Conservation (phyloP, 2,888 invertebrate genomes). For the Monochamus alternatus region DNA sequence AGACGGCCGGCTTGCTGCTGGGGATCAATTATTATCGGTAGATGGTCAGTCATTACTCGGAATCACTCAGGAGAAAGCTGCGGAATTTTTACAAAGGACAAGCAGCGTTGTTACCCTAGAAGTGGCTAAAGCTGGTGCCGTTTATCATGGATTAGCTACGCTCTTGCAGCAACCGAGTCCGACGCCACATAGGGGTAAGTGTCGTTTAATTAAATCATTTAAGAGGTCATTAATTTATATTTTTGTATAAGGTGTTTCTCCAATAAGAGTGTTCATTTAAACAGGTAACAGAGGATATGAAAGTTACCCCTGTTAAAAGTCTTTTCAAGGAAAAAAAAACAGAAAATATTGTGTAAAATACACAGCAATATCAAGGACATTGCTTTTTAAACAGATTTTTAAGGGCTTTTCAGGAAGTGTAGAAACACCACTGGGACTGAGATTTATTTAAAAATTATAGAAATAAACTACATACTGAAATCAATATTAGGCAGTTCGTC, state of each 20-base stretch:
- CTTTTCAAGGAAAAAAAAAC: too few species aligned
- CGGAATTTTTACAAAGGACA: constrained; percentile 95
- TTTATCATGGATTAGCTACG: constrained; percentile 96
- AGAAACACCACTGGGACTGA: too few species aligned
- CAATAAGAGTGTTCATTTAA: not conserved
- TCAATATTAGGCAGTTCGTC: too few species aligned
- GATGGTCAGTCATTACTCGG: constrained; percentile 89
- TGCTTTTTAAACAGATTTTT: too few species aligned
- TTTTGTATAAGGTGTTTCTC: too few species aligned
- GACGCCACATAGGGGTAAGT: constrained; percentile 82
- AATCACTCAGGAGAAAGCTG: constrained; percentile 90
- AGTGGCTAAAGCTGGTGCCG: constrained; percentile 98
- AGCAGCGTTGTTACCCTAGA: constrained; percentile 95
- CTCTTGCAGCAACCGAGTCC: constrained; percentile 93
- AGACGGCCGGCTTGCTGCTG: constrained; percentile 95
- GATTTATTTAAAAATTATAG: too few species aligned
- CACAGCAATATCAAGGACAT: too few species aligned
- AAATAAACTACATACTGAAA: too few species aligned
- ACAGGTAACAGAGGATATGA: not conserved
- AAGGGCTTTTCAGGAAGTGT: too few species aligned
- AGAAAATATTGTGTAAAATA: too few species aligned
- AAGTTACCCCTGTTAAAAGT: not conserved
- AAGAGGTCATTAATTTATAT: too few species aligned
- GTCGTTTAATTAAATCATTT: not conserved
- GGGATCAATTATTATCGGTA: constrained; percentile 96